Conservation (phyloP, 2,888 invertebrate species). For the Diaphora mendica region DNA sequence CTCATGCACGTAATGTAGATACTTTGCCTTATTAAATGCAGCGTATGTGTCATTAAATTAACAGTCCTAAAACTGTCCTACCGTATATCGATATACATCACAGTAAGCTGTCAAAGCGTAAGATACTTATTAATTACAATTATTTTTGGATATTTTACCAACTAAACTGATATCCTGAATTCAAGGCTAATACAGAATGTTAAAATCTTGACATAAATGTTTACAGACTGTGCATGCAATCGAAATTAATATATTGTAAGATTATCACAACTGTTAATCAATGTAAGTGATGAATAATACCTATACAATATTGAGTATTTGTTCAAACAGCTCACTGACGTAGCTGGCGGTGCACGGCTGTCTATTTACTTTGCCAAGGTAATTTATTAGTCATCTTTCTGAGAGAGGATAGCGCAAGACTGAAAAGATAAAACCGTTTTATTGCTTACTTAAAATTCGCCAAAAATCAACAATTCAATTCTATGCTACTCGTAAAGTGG, state of each 20-base stretch:
- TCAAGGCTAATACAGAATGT: too few species aligned
- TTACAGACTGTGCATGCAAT: not conserved
- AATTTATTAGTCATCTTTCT: constrained; percentile 16
- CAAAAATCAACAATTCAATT: constrained; percentile 80
- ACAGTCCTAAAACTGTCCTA: too few species aligned
- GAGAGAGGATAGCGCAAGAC: constrained; percentile 29
- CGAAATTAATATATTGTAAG: not conserved
- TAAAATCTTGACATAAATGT: too few species aligned
- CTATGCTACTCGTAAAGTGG: constrained; percentile 73
- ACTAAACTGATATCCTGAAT: too few species aligned
- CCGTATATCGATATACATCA: too few species aligned
- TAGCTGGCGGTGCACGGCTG: not conserved
- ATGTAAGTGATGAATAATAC: not conserved
- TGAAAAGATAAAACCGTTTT: constrained; percentile 67
- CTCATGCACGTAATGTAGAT: not conserved
- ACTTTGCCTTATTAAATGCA: too few species aligned
- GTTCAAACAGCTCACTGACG: not conserved
- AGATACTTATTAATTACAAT: too few species aligned
- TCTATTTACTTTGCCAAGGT: constrained; percentile 6
- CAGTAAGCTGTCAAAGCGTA: too few species aligned
- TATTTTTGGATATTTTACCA: too few species aligned
- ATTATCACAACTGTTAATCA: not conserved
- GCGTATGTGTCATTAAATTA: not conserved
- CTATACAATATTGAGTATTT: constrained; percentile 8
- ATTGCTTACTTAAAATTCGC: constrained; percentile 75